phyloP scores from a whole-genome alignment of 2,113 vertebrate species.

The Halichoerus grypus region DNA sequence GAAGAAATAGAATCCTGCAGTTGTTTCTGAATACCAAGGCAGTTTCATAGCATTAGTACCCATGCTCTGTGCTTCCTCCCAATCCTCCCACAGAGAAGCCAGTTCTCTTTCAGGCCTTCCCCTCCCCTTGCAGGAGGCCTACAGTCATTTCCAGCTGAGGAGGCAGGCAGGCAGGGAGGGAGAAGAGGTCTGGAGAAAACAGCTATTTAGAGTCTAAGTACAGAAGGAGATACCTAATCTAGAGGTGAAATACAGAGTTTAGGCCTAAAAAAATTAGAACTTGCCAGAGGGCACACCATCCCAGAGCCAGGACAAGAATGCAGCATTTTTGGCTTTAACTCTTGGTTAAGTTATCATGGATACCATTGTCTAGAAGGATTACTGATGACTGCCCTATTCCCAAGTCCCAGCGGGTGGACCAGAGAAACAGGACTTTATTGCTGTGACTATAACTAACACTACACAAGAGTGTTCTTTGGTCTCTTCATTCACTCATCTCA shows the following conservation, averaged over 20 bases:
- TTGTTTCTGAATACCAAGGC: slow-evolving; percentile 21
- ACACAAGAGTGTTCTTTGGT: slow-evolving; percentile 46
- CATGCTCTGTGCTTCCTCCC: neutral
- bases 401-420: slow-evolving; percentile 55
- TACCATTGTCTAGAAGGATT: neutral
- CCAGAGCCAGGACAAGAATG: neutral
- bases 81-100: neutral
- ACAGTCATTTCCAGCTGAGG: neutral
- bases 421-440: slow-evolving; percentile 72
- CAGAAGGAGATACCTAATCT: neutral
- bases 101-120: neutral
- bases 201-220: neutral
- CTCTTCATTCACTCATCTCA: slow-evolving; percentile 53
- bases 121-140: neutral
- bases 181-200: neutral
- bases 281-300: neutral
- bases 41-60: neutral
- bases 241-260: neutral
- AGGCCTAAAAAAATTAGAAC: neutral
- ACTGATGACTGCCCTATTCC: neutral
- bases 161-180: neutral
- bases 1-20: slow-evolving; percentile 39
- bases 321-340: neutral
- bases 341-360: neutral
- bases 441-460: neutral